Conservation (phyloP, 2,888 invertebrate genomes). For the Amblyteles armatorius region DNA sequence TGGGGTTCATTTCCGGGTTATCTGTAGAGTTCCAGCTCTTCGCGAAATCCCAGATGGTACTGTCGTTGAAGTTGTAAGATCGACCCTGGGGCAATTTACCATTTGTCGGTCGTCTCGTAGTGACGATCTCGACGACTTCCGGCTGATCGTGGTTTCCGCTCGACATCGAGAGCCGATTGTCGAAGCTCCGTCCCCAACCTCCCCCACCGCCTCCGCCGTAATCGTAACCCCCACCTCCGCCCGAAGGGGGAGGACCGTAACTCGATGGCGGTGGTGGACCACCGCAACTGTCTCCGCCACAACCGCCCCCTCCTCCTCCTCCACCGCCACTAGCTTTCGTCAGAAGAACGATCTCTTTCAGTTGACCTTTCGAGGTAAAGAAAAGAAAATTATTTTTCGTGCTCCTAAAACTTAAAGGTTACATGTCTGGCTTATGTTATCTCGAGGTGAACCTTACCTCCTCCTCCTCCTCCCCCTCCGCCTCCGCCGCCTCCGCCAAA, state of each 20-base stretch:
- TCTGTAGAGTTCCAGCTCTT: slow-evolving; percentile 47
- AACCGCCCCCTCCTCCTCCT: slow-evolving; percentile 84
- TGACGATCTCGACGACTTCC: slow-evolving; percentile 45
- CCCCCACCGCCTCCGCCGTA: slow-evolving; percentile 82
- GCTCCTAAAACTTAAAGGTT: background rate
- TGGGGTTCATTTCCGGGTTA: background rate
- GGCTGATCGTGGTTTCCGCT: slow-evolving; percentile 72
- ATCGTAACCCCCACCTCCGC: slow-evolving; percentile 82
- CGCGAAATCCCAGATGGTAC: slow-evolving; percentile 28
- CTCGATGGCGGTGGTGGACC: slow-evolving; percentile 78
- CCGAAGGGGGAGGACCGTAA: slow-evolving; percentile 77
- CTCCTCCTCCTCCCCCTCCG: slow-evolving; percentile 82
- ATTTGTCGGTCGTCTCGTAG: slow-evolving; percentile 15
- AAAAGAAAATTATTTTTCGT: slow-evolving; percentile 37
- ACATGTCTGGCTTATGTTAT: slow-evolving; percentile 4
- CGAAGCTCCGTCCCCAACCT: slow-evolving; percentile 86
- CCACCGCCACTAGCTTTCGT: slow-evolving; percentile 84
- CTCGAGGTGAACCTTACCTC: slow-evolving; percentile 72
- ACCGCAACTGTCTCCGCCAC: slow-evolving; percentile 84
- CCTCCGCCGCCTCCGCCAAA: slow-evolving; percentile 77
- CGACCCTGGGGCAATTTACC: background rate
- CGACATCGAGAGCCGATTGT: slow-evolving; percentile 80
- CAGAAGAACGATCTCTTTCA: slow-evolving; percentile 82
- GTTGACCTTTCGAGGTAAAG: slow-evolving; percentile 71
- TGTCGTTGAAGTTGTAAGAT: slow-evolving; percentile 29